These are phyloP conservation scores for Oscheius myriophilus DNA, from an alignment of 2,888 invertebrate species.

Conservation along the genomic window DNA sequence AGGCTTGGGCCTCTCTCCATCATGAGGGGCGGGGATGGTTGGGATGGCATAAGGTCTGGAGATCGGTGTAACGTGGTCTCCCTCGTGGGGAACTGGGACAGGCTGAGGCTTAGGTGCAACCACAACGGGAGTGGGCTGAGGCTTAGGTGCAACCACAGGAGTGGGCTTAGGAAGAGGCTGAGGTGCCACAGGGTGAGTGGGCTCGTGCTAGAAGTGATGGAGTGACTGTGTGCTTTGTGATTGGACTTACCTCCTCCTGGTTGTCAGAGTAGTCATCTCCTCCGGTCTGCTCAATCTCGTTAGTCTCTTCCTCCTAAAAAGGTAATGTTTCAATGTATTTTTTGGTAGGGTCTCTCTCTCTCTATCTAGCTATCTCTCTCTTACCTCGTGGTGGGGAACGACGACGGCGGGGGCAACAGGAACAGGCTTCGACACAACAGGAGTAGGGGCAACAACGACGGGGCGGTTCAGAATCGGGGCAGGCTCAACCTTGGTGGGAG, in stretches of 20 bases:
- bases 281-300: not conserved
- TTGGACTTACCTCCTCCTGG: not conserved
- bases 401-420: too few species aligned
- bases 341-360: not conserved
- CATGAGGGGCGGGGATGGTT: too few species aligned
- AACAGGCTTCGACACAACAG: too few species aligned
- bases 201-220: not conserved
- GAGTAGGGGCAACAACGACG: too few species aligned
- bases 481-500: too few species aligned
- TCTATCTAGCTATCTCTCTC: not conserved
- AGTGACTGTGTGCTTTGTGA: too few species aligned
- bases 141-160: not conserved
- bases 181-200: not conserved
- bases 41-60: too few species aligned
- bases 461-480: too few species aligned
- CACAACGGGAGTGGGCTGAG: not conserved
- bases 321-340: too few species aligned
- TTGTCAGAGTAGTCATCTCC: not conserved
- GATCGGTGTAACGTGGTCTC: not conserved
- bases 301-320: constrained; percentile 12
- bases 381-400: too few species aligned
- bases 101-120: not conserved
- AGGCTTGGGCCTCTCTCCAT: too few species aligned
- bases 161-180: constrained; percentile 6
- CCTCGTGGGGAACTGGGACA: not conserved